Conservation (phyloP, 2,888 invertebrate species). For the Osmoderma eremita region DNA sequence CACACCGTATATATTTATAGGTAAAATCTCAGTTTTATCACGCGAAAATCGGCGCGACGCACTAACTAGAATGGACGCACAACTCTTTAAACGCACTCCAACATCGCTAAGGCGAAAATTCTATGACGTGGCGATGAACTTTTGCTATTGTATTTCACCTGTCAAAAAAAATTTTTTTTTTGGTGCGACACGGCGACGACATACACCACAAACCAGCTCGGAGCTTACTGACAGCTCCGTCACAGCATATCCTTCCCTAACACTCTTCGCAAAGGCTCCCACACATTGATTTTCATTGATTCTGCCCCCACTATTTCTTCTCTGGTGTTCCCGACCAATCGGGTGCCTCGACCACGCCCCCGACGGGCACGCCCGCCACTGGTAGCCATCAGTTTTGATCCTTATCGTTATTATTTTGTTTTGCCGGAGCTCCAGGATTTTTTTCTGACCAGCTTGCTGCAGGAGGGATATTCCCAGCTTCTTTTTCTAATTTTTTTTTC, state of each 20-base stretch:
- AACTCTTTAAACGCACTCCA: too few species aligned
- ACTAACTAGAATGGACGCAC: too few species aligned
- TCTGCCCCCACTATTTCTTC: constrained; percentile 52
- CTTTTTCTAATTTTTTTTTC: neutral
- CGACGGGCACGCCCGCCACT: constrained; percentile 57
- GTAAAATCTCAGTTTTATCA: too few species aligned
- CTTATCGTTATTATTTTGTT: constrained; percentile 56
- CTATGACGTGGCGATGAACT: too few species aligned
- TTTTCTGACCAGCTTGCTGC: neutral
- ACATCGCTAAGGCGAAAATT: too few species aligned
- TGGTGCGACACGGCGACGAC: constrained; percentile 4
- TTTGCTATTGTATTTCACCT: neutral
- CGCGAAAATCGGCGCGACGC: too few species aligned
- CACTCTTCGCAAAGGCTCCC: constrained; percentile 50
- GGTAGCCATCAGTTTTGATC: constrained; percentile 64
- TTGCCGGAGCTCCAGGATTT: constrained; percentile 18
- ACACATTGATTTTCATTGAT: constrained; percentile 59
- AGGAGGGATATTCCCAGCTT: too few species aligned
- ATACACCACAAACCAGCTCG: constrained; percentile 17
- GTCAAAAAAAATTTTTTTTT: constrained; percentile 35
- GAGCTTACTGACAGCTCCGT: constrained; percentile 35
- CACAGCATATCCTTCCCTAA: constrained; percentile 47
- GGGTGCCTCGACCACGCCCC: constrained; percentile 52
- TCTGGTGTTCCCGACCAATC: constrained; percentile 53
- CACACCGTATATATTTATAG: too few species aligned